Percentiles rank a stretch among this genome's conserved stretches.
Conservation (phyloP, 2,888 invertebrate genomes). For the Choristoneura rosaceana region DNA sequence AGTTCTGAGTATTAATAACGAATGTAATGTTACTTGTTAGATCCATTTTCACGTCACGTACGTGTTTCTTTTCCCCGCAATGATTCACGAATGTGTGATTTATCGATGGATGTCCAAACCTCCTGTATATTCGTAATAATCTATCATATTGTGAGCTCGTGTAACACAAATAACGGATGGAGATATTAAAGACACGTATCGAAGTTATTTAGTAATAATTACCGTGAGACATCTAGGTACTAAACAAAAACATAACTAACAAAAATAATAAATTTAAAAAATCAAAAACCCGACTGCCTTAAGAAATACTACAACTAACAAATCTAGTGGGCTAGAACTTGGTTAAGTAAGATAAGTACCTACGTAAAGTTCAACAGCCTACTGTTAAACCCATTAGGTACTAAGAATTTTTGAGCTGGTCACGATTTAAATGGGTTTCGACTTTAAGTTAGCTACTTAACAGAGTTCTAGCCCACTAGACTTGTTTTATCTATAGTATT, state of each 20-base stretch:
- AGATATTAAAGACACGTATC: conserved; percentile 14
- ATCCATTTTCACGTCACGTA: conserved; percentile 11
- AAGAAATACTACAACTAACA: no score
- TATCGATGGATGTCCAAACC: conserved; percentile 20
- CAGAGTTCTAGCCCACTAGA: no score
- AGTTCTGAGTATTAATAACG: background rate
- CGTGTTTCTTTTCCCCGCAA: conserved; percentile 26
- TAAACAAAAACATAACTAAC: background rate
- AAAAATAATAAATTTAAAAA: no score
- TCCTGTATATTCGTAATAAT: conserved; percentile 25
- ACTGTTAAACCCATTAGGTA: no score
- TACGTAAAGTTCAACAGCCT: no score
- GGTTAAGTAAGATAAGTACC: no score
- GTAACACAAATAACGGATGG: conserved; percentile 31
- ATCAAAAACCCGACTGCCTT: no score
- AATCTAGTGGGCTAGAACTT: no score
- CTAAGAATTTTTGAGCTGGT: no score
- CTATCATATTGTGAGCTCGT: conserved; percentile 29
- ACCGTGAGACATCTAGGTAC: background rate
- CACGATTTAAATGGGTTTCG: no score
- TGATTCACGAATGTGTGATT: conserved; percentile 37
- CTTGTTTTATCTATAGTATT: no score
- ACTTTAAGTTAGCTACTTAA: no score
- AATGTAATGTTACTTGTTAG: background rate
- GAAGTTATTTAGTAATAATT: conserved; percentile 1